Evolutionary conservation across 1,140 invertebrate genomes (phyloP), one percentile per base, ranked within the genome.

Genomic region (Phortica variegata): DNA sequence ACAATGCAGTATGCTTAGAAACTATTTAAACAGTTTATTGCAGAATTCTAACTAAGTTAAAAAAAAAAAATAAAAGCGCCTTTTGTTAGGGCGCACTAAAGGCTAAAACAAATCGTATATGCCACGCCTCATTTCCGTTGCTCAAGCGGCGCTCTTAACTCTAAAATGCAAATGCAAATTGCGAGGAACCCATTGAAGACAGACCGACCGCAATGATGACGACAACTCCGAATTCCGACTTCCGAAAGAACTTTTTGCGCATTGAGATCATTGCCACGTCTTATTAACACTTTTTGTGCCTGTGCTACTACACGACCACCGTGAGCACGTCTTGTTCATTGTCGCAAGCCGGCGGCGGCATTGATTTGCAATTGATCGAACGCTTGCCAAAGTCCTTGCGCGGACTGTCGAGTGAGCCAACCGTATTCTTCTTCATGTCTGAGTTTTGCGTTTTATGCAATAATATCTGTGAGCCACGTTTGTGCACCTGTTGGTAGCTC

Each of bases 381-480:
- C 86, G 85, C 76, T 90, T 89, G 52, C 81, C 86, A 76, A 89
- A 88, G 60, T 89, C 87, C 78, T 90, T 90, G 60, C 86, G 83
- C 8, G 83, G 82, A 66, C 87, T 86, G 58, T 85, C 84, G 50
- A 81, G 81, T 31, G 86, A 85, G 54, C 85, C 84, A 43, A 87
- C 86, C 12, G 87, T 88, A 75, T 89, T 88, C 73, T 89, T 90
- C 49, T 86, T 81, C 62, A 88, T 85, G 69, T 90, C 88, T 21
- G 82, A 80, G 76, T 86, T 87, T 71, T 87, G 86, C 39, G 85
- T 83, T 73, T 88, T 88, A 75, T 85, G 85, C 43, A 87, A 78
- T 69, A 86, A 77, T 32, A 85, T 84, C 71, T 85, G 81, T 33
- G 79, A 83, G 61, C 81, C 79, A 36, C 80, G 73, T 61, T 81